phyloP scores from a whole-genome alignment of 2,797 vertebrate species.

The Cottoperca gobio region DNA sequence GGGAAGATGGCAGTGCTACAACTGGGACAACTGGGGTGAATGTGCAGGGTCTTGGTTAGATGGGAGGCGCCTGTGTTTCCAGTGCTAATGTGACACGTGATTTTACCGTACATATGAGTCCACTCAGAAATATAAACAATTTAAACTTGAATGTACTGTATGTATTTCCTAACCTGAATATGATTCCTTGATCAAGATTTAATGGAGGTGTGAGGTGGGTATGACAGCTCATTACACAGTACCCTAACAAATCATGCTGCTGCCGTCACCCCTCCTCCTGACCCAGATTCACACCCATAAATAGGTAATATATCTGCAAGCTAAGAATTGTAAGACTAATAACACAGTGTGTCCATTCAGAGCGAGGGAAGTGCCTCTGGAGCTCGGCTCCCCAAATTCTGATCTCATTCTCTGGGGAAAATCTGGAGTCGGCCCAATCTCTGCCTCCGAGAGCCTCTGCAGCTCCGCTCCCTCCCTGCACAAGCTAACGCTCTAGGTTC shows the following conservation, averaged over 20 bases:
- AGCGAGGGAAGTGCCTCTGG: slow-evolving; percentile 10
- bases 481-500: slow-evolving; percentile 1
- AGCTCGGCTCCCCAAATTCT: slow-evolving; percentile 20
- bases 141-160: neutral
- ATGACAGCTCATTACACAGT: slow-evolving; percentile 16
- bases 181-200: slow-evolving; percentile 2
- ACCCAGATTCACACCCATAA: slow-evolving; percentile 46
- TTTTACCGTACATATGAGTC: neutral
- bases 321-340: slow-evolving; percentile 25
- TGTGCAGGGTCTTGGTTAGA: neutral
- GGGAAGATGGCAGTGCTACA: neutral
- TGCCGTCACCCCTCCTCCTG: slow-evolving; percentile 11
- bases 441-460: neutral
- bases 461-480: neutral
- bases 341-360: slow-evolving; percentile 35
- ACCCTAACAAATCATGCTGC: slow-evolving; percentile 15
- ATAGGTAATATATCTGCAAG: slow-evolving; percentile 12
- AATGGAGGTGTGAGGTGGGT: neutral
- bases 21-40: neutral
- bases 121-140: neutral
- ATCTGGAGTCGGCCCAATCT: slow-evolving; percentile 16
- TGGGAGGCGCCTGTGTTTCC: neutral
- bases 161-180: neutral
- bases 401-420: slow-evolving; percentile 25
- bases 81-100: neutral